These are phyloP conservation scores for Saccostrea cuccullata DNA, from an alignment of 1,140 invertebrate genomes.

Conservation along the genomic window DNA sequence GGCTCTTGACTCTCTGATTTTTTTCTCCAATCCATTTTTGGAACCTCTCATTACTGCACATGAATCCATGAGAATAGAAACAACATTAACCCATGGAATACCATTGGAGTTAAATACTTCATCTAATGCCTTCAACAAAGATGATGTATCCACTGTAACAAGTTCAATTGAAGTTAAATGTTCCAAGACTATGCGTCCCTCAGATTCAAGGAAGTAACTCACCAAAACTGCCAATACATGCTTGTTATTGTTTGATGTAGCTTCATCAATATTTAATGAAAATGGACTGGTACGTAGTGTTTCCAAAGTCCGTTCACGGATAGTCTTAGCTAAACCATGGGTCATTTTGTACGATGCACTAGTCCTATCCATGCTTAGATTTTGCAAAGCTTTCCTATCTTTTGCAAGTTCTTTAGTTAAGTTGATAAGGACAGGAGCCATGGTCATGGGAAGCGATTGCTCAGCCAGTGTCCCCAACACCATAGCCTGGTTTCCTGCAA, in stretches of 20 bases:
- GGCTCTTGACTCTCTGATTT: slow-evolving; percentile 54
- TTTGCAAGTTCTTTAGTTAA: too few species aligned
- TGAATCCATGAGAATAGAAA: too few species aligned
- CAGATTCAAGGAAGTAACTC: slow-evolving; percentile 36
- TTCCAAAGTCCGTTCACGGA: slow-evolving; percentile 23
- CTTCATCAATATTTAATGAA: slow-evolving; percentile 16
- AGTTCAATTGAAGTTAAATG: slow-evolving; percentile 44
- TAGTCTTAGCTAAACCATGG: slow-evolving; percentile 50
- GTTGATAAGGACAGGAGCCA: too few species aligned
- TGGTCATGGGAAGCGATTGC: slow-evolving; percentile 4
- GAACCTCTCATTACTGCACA: slow-evolving; percentile 67
- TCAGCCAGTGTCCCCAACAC: background rate
- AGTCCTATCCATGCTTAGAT: slow-evolving; percentile 38
- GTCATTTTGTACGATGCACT: slow-evolving; percentile 57
- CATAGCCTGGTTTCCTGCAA: slow-evolving; percentile 22
- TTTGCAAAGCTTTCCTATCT: slow-evolving; percentile 32
- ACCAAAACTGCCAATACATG: slow-evolving; percentile 59
- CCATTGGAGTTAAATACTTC: slow-evolving; percentile 46
- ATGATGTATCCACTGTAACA: slow-evolving; percentile 45
- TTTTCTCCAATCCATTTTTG: slow-evolving; percentile 64
- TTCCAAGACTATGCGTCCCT: slow-evolving; percentile 16
- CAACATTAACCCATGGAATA: slow-evolving; percentile 62
- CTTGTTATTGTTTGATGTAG: background rate
- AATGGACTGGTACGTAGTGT: slow-evolving; percentile 45
- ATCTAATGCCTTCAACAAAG: slow-evolving; percentile 53